Percentiles rank a stretch among this genome's conserved stretches.
phyloP scores from a whole-genome alignment of 2,113 vertebrate species.

The Symphodus melops region DNA sequence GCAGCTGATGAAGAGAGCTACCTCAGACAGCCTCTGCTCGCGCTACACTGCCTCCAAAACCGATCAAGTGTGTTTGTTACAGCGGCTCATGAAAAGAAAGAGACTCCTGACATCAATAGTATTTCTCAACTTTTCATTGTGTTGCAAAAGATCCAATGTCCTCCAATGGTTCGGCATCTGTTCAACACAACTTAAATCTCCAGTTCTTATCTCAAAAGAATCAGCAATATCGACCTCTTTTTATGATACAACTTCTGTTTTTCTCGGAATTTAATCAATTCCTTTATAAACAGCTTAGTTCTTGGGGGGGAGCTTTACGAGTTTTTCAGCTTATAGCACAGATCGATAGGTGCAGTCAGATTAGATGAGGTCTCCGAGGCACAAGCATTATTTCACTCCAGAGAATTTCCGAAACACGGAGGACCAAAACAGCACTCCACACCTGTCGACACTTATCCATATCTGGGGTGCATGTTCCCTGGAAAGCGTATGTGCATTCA shows the following conservation, averaged over 20 bases:
- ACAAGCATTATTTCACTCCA: neutral
- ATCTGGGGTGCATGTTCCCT: conserved; percentile 21
- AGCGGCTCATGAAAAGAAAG: conserved; percentile 19
- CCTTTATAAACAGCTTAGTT: conserved; percentile 47
- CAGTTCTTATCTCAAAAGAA: conserved; percentile 18
- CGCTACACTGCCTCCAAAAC: conserved; percentile 18
- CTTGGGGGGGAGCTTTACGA: conserved; percentile 2
- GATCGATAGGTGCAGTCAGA: conserved; percentile 46
- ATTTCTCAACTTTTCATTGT: conserved; percentile 28
- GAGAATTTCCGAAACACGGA: conserved; percentile 32
- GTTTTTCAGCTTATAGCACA: conserved; percentile 34
- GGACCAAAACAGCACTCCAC: conserved; percentile 14
- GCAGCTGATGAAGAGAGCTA: conserved; percentile 44
- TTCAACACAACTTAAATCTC: conserved; percentile 27
- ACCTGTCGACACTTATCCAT: conserved; percentile 37
- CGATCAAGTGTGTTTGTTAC: conserved; percentile 6
- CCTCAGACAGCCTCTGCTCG: conserved; percentile 36
- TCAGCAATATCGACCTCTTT: conserved; percentile 27
- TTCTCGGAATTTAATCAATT: conserved; percentile 46
- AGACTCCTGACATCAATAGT: conserved; percentile 20
- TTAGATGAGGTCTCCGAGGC: conserved; percentile 40
- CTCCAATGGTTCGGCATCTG: conserved; percentile 11
- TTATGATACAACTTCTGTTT: conserved; percentile 43
- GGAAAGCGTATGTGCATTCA: conserved; percentile 1
- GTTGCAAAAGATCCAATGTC: conserved; percentile 8